These are phyloP conservation scores for Sinocyclocheilus grahami DNA, from an alignment of 2,113 vertebrate species.

Conservation along the genomic window DNA sequence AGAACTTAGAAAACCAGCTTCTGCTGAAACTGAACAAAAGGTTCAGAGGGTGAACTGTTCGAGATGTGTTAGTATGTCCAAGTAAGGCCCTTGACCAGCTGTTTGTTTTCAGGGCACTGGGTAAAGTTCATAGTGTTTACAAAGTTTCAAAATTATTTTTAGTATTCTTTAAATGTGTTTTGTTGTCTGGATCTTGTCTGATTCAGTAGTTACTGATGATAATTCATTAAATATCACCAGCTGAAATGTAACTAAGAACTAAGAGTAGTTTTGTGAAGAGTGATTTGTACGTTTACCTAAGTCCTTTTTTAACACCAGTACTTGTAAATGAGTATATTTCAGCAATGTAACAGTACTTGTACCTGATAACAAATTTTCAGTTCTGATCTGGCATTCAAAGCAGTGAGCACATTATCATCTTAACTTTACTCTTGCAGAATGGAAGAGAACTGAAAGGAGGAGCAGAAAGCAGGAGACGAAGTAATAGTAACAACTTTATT, in stretches of 20 bases:
- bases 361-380: neutral
- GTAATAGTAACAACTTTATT: too few relatives aligned
- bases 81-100: too few relatives aligned
- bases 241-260: neutral
- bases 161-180: neutral
- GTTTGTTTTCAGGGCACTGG: neutral
- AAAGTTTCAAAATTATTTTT: too few relatives aligned
- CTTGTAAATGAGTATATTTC: neutral
- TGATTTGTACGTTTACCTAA: neutral
- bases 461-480: too few relatives aligned
- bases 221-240: neutral
- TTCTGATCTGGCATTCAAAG: neutral
- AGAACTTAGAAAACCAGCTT: neutral
- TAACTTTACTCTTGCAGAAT: too few relatives aligned
- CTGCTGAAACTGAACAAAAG: neutral
- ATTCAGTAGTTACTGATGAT: neutral
- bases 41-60: neutral
- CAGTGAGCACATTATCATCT: too few relatives aligned
- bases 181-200: too few relatives aligned
- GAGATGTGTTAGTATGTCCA: neutral
- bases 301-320: neutral
- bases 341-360: neutral
- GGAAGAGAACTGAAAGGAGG: too few relatives aligned
- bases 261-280: neutral
- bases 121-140: neutral